Evolutionary conservation across 2,113 vertebrate genomes (phyloP).

Genomic region (Sinosuthora webbiana): DNA sequence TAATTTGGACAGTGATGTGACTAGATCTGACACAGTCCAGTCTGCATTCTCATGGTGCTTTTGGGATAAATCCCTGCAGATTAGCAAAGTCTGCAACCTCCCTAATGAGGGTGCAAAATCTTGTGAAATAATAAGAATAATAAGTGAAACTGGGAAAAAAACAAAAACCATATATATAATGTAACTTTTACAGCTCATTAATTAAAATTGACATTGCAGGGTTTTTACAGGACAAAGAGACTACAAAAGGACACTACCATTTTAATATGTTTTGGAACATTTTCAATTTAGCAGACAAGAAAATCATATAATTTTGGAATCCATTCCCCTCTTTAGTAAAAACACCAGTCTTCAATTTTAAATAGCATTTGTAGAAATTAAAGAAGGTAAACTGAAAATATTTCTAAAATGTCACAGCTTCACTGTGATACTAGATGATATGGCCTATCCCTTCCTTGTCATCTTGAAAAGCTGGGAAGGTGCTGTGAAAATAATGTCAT

Average conservation of each 20-base stretch:
- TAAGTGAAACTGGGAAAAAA: constrained; percentile 1
- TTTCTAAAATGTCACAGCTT: constrained; percentile 83
- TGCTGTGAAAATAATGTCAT: constrained; percentile 62
- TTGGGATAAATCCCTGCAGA: neutral
- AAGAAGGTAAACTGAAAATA: constrained; percentile 75
- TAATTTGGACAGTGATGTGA: neutral
- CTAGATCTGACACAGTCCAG: neutral
- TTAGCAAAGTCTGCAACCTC: neutral
- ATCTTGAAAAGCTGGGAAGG: constrained; percentile 78
- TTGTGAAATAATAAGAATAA: constrained; percentile 43
- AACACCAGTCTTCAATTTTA: constrained; percentile 61
- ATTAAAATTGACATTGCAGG: constrained; percentile 56
- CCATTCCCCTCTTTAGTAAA: constrained; percentile 76
- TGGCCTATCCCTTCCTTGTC: constrained; percentile 85
- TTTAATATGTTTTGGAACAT: constrained; percentile 62
- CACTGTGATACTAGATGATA: constrained; percentile 76
- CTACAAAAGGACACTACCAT: constrained; percentile 27
- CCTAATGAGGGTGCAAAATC: neutral
- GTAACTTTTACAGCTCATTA: constrained; percentile 27
- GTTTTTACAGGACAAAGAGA: constrained; percentile 10
- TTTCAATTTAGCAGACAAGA: constrained; percentile 61
- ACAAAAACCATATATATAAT: constrained; percentile 15
- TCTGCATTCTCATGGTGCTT: neutral
- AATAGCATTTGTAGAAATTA: constrained; percentile 75
- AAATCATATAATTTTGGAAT: constrained; percentile 75